Percentiles rank a stretch among this genome's conserved stretches.
phyloP scores from a whole-genome alignment of 2,797 vertebrate genomes.

The Crocodylus rhombifer region DNA sequence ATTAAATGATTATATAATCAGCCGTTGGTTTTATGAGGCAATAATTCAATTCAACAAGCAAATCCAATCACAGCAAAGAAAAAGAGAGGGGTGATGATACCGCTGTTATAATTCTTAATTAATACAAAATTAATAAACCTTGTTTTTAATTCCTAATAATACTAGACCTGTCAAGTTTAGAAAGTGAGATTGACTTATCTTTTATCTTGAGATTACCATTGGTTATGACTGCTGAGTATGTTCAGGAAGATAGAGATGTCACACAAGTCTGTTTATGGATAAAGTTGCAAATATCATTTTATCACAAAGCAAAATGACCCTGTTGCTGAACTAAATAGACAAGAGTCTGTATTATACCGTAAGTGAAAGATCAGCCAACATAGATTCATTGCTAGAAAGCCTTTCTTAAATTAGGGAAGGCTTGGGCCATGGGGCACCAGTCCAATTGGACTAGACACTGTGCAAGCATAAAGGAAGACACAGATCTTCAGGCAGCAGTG shows the following conservation, averaged over 20 bases:
- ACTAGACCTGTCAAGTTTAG: not conserved
- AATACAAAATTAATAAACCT: conserved; percentile 64
- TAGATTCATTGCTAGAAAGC: conserved; percentile 33
- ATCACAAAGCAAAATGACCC: conserved; percentile 49
- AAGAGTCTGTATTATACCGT: not conserved
- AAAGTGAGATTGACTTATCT: conserved; percentile 6
- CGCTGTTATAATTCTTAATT: conserved; percentile 71
- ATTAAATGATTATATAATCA: conserved; percentile 81
- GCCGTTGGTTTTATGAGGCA: conserved; percentile 72
- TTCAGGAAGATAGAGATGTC: conserved; percentile 62
- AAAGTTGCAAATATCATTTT: conserved; percentile 66
- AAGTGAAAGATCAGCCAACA: conserved; percentile 47
- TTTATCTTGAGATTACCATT: not conserved
- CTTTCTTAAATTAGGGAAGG: not conserved
- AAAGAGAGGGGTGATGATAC: conserved; percentile 63
- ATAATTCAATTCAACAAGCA: conserved; percentile 70
- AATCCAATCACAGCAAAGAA: conserved; percentile 67
- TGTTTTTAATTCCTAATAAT: conserved; percentile 11
- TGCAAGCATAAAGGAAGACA: not conserved
- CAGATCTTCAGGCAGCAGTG: too few relatives aligned
- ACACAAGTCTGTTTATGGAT: conserved; percentile 59
- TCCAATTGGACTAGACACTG: not conserved
- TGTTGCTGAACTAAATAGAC: conserved; percentile 18
- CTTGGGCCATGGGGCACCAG: not conserved
- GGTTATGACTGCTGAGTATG: conserved; percentile 49